phyloP scores from a whole-genome alignment of 2,888 invertebrate species.

The Bombylius discolor region DNA sequence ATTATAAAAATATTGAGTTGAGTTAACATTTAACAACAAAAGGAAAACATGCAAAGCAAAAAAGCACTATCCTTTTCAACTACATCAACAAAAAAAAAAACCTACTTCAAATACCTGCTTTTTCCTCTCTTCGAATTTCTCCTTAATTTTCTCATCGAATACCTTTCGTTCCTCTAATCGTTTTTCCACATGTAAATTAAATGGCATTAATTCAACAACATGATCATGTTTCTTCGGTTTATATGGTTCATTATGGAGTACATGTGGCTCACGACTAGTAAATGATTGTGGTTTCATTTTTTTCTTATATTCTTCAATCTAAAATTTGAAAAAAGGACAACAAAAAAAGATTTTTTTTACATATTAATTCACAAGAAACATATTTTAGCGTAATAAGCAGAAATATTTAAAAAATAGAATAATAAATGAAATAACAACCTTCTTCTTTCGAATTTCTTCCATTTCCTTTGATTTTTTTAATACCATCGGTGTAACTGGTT shows the following conservation, averaged over 20 bases:
- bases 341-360: not conserved
- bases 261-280: conserved; percentile 14
- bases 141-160: conserved; percentile 23
- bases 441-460: conserved; percentile 17
- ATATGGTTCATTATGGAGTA: conserved; percentile 22
- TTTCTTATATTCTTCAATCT: conserved; percentile 21
- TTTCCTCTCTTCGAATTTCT: conserved; percentile 21
- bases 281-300: conserved; percentile 17
- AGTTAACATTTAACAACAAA: no score
- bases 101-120: conserved; percentile 24
- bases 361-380: no score
- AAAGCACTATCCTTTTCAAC: not conserved
- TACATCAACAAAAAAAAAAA: not conserved
- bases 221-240: conserved; percentile 18
- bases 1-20: no score
- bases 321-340: conserved; percentile 2
- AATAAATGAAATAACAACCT: conserved; percentile 14
- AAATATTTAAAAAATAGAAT: no score
- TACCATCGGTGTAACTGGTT: conserved; percentile 25
- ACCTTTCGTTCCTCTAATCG: conserved; percentile 27
- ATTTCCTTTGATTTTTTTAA: conserved; percentile 23
- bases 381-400: no score
- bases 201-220: conserved; percentile 21
- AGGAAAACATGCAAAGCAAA: no score
- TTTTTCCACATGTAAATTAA: conserved; percentile 25